Percentiles rank a stretch among this genome's conserved stretches.
These are phyloP conservation scores for Drosophila nigrodunni DNA, from an alignment of 1,140 invertebrate genomes.

Conservation along the genomic window DNA sequence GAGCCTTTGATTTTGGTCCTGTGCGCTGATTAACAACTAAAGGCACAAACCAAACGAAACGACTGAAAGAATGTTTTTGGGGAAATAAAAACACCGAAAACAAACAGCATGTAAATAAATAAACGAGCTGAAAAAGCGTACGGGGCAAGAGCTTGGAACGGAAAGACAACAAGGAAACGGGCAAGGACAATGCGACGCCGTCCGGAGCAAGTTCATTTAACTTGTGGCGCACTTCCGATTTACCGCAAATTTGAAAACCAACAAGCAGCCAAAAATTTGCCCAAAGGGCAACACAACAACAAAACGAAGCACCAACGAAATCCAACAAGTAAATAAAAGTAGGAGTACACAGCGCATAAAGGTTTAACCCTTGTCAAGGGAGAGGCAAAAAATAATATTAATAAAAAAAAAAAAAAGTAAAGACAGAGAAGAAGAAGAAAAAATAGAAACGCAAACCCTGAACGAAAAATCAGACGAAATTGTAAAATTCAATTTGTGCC, in stretches of 20 bases:
- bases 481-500: slow-evolving; percentile 77
- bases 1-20: slow-evolving; percentile 42
- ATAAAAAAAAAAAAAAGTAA: slow-evolving; percentile 9
- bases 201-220: slow-evolving; percentile 74
- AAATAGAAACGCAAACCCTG: neutral
- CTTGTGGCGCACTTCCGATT: slow-evolving; percentile 81
- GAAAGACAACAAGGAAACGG: slow-evolving; percentile 76
- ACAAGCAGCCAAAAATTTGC: slow-evolving; percentile 77
- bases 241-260: slow-evolving; percentile 82
- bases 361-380: slow-evolving; percentile 40
- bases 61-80: neutral
- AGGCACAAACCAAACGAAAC: slow-evolving; percentile 59
- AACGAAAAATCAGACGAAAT: slow-evolving; percentile 31
- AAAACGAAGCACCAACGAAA: slow-evolving; percentile 42
- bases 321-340: slow-evolving; percentile 70
- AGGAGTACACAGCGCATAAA: slow-evolving; percentile 47
- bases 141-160: slow-evolving; percentile 50
- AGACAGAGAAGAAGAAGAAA: neutral
- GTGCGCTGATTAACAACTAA: slow-evolving; percentile 71
- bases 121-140: slow-evolving; percentile 39
- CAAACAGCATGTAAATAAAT: slow-evolving; percentile 76
- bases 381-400: slow-evolving; percentile 7
- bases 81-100: slow-evolving; percentile 41
- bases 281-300: slow-evolving; percentile 63
- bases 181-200: slow-evolving; percentile 55